Evolutionary conservation across 2,797 vertebrate genomes (phyloP).

Genomic region (Dermochelys coriacea): DNA sequence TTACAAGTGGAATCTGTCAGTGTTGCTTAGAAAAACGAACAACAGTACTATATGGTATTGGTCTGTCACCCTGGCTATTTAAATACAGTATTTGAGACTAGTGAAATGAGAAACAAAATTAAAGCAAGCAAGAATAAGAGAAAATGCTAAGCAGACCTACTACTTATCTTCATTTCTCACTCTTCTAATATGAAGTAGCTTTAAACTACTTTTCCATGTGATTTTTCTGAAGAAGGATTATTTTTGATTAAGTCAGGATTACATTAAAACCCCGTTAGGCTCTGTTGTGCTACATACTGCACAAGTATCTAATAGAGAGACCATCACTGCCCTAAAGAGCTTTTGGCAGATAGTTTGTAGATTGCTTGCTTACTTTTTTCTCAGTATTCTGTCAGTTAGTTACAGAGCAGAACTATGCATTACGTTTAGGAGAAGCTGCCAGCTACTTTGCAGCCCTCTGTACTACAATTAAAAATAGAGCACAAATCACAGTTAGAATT

Average conservation of each 20-base stretch:
- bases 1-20: too few species aligned
- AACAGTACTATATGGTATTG: neutral
- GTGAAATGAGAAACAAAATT: neutral
- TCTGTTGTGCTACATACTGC: neutral
- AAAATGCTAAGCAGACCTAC: neutral
- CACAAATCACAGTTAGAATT: neutral
- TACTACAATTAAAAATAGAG: neutral
- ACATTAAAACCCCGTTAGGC: neutral
- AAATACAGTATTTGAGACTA: neutral
- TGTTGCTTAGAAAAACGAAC: neutral
- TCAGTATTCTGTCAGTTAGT: neutral
- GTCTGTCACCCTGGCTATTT: neutral
- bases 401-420: neutral
- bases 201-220: neutral
- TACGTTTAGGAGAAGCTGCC: neutral
- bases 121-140: neutral
- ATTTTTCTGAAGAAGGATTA: neutral
- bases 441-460: neutral
- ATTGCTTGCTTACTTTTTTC: neutral
- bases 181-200: neutral
- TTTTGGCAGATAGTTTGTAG: neutral
- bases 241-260: neutral
- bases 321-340: neutral
- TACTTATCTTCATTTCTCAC: neutral
- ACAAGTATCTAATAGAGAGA: neutral